These are phyloP conservation scores for Ecdyonurus torrentis DNA, from an alignment of 2,888 invertebrate genomes.

Conservation along the genomic window DNA sequence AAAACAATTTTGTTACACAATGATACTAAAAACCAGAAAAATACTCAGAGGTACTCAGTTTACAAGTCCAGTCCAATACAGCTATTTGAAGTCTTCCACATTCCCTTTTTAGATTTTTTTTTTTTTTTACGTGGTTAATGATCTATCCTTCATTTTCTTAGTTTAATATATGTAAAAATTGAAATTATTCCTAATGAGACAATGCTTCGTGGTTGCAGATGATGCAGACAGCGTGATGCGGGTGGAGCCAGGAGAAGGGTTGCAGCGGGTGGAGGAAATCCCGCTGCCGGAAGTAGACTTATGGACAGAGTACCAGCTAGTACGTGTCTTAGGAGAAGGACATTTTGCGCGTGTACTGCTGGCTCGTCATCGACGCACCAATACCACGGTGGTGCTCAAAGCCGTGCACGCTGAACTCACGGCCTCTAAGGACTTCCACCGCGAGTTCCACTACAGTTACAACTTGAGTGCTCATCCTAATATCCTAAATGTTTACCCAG, in stretches of 20 bases:
- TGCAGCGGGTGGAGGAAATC: not conserved
- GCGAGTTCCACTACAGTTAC: slow-evolving; percentile 62
- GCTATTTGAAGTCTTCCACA: too few species aligned
- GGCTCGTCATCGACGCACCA: slow-evolving; percentile 35
- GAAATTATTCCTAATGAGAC: too few species aligned
- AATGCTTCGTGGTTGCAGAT: too few species aligned
- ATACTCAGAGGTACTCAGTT: too few species aligned
- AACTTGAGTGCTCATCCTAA: slow-evolving; percentile 61
- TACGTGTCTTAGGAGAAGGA: slow-evolving; percentile 46
- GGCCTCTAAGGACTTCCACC: slow-evolving; percentile 43
- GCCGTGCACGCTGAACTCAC: slow-evolving; percentile 42
- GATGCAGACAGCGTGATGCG: too few species aligned
- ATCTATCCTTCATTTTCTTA: too few species aligned
- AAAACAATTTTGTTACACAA: too few species aligned
- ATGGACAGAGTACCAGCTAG: slow-evolving; percentile 38
- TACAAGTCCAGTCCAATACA: too few species aligned
- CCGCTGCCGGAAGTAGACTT: not conserved
- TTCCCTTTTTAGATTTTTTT: too few species aligned
- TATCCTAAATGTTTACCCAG: slow-evolving; percentile 32
- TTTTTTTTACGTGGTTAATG: too few species aligned
- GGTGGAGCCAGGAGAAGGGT: not conserved
- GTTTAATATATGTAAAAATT: too few species aligned
- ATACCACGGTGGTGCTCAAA: slow-evolving; percentile 50
- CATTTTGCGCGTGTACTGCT: slow-evolving; percentile 51
- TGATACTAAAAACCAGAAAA: too few species aligned